Evolutionary conservation across 2,113 vertebrate species (phyloP), one percentile per base, ranked within the genome.

Genomic region (Apistogramma diplotaenia): DNA sequence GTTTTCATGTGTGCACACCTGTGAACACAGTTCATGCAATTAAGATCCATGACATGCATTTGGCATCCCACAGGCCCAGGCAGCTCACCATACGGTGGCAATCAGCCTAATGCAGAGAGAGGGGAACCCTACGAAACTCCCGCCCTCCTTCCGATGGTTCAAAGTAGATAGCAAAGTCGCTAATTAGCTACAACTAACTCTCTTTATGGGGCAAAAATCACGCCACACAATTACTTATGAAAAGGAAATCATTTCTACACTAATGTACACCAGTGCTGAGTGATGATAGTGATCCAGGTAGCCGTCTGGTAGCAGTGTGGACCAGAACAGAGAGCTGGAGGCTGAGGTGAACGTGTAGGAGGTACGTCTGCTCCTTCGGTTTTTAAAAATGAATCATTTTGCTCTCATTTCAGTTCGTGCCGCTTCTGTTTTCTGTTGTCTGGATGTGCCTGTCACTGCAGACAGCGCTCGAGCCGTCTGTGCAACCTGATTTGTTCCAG

Each of bases 11-110:
- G 37, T 46, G 40, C 37, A 46, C 37, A 67, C 62, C 62, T 46
- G 62, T 67, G 16, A 23, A 25, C 23, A 46, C 37, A 46, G 23
- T 0, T 67, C 23, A 67, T 19, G 11, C 27, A 21, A 46, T 67
- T 67, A 46, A 27, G 62, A 67, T 67, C 1, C 23, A 67, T 46
- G 40, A 35, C 62, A 27, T 46, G 21, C 23, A 19, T 4, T 9
- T 67, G 62, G 27, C 62, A 67, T 25, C 40, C 18, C 15, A 27
- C 62, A 46, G 62, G 0, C 61, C 11, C 62, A 67, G 23, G 23
- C 62, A 27, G 15, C 23, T 27, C 40, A 5, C 40, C 62, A 67
- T 67, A 67, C 27, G 61, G 61, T 46, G 16, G 61, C 23, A 67
- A 67, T 67, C 37, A 46, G 23, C 43, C 62, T 67, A 27, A 46